These are phyloP conservation scores for Pseudomyrmex gracilis DNA, from an alignment of 1,140 invertebrate species.

Conservation along the genomic window DNA sequence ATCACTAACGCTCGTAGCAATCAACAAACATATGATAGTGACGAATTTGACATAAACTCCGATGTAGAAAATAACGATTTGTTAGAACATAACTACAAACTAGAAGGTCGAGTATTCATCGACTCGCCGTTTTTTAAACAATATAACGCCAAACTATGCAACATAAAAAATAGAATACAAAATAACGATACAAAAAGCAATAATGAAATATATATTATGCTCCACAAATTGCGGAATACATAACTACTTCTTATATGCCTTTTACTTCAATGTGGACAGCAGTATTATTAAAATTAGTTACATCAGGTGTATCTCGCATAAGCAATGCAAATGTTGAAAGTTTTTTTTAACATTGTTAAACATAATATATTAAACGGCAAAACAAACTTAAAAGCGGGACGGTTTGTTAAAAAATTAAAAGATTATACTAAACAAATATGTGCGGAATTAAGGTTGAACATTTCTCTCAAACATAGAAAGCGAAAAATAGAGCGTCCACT, in stretches of 20 bases:
- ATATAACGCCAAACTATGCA: not conserved
- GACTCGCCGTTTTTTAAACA: constrained; percentile 26
- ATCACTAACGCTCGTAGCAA: not conserved
- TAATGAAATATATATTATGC: constrained; percentile 29
- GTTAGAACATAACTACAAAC: constrained; percentile 2
- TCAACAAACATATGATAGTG: not conserved
- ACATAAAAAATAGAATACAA: constrained; percentile 2
- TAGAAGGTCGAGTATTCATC: constrained; percentile 16
- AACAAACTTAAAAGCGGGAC: constrained; percentile 15
- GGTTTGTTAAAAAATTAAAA: constrained; percentile 10
- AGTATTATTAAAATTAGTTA: not conserved
- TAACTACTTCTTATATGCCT: constrained; percentile 29
- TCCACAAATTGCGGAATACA: constrained; percentile 7
- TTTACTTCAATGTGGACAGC: constrained; percentile 10
- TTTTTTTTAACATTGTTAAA: constrained; percentile 24
- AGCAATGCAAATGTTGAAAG: constrained; percentile 16
- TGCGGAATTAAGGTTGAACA: not conserved
- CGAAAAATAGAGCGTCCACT: not conserved
- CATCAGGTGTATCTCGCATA: not conserved
- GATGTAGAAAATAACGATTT: constrained; percentile 16
- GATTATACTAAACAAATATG: not conserved
- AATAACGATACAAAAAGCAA: not conserved
- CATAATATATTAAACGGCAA: constrained; percentile 1
- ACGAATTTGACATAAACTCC: not conserved
- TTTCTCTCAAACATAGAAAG: not conserved